A percentile compares a stretch with the other conserved stretches of the same genome.
Conservation (phyloP, 2,113 vertebrate genomes). For the Indicator indicator region DNA sequence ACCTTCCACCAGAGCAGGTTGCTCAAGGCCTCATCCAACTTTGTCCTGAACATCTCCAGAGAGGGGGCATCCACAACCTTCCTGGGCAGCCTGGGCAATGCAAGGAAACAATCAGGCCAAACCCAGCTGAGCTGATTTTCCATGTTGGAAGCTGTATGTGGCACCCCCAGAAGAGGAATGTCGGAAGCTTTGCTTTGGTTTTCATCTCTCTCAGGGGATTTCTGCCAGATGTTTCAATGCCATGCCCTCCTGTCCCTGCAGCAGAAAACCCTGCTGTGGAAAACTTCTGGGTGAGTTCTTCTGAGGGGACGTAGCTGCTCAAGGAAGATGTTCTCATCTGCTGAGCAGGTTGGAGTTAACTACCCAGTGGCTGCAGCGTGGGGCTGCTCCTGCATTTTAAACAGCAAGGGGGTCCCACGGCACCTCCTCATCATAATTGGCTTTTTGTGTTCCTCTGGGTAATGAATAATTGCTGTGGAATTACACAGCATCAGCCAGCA, state of each 20-base stretch:
- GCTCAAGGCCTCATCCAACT: too few relatives aligned
- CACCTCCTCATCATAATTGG: neutral
- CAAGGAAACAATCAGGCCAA: too few relatives aligned
- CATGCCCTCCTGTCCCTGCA: neutral
- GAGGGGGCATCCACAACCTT: too few relatives aligned
- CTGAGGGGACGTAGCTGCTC: neutral
- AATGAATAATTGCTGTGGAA: neutral
- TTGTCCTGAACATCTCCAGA: too few relatives aligned
- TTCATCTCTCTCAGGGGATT: too few relatives aligned
- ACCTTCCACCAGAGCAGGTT: too few relatives aligned
- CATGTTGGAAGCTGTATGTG: too few relatives aligned
- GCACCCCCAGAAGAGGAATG: too few relatives aligned
- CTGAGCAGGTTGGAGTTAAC: neutral
- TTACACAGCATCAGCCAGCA: neutral
- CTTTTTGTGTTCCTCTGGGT: neutral
- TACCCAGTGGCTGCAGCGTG: neutral
- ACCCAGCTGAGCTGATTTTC: too few relatives aligned
- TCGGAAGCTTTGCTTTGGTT: too few relatives aligned
- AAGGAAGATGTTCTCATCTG: neutral
- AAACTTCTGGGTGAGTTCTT: neutral
- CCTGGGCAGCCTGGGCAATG: too few relatives aligned
- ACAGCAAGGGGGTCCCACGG: neutral
- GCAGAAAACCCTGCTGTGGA: neutral
- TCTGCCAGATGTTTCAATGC: neutral
- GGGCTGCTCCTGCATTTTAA: constrained; percentile 9